phyloP scores from a whole-genome alignment of 2,888 invertebrate species.

The Agrypnus murinus region DNA sequence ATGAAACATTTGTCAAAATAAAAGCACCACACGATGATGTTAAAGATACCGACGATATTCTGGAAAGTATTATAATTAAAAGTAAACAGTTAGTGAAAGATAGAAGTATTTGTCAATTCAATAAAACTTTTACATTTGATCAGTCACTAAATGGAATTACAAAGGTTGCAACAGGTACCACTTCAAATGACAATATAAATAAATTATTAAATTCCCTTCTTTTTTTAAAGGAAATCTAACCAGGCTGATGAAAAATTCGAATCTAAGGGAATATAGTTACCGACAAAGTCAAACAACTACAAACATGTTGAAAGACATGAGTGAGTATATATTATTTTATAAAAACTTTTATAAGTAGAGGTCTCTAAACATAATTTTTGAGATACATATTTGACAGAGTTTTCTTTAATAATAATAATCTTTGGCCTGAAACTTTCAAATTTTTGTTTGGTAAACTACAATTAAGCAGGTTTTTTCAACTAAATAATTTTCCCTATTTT shows the following conservation, averaged over 20 bases:
- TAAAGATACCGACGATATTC: background rate
- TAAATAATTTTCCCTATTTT: no score
- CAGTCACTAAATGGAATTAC: background rate
- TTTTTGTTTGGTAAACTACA: no score
- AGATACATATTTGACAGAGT: no score
- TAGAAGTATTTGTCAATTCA: constrained; percentile 60
- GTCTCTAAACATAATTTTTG: no score
- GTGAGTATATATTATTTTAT: background rate
- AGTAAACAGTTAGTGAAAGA: constrained; percentile 65
- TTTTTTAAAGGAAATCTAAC: background rate
- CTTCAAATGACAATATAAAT: no score
- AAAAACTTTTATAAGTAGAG: no score
- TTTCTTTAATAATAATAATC: no score
- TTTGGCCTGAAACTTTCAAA: no score
- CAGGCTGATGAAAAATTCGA: background rate
- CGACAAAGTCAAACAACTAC: background rate
- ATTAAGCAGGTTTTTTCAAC: no score
- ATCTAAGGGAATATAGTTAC: constrained; percentile 6
- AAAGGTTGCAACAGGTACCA: background rate
- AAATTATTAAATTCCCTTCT: background rate
- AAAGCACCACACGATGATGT: background rate
- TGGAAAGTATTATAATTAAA: constrained; percentile 61
- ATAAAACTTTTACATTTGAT: background rate
- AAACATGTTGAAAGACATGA: background rate
- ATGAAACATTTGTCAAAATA: background rate